Conservation (phyloP, 1,140 invertebrate species). For the Lethocerus indicus region DNA sequence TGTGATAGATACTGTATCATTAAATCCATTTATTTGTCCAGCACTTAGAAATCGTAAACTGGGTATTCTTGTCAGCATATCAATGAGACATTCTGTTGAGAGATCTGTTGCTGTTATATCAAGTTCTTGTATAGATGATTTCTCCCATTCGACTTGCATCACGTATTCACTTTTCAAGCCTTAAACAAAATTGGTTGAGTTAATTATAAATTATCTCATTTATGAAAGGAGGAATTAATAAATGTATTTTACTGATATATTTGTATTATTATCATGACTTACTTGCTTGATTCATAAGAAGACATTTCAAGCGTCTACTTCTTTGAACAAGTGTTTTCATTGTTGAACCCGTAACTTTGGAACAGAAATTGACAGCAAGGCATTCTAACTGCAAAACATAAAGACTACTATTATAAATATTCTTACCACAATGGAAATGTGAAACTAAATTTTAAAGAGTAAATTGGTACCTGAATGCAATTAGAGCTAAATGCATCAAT, state of each 20-base stretch:
- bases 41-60: slow-evolving; percentile 79
- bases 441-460: not conserved
- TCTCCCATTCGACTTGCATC: slow-evolving; percentile 95
- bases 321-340: slow-evolving; percentile 87
- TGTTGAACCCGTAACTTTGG: slow-evolving; percentile 92
- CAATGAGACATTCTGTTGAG: slow-evolving; percentile 80
- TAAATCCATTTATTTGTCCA: slow-evolving; percentile 94
- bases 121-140: slow-evolving; percentile 80
- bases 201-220: not conserved
- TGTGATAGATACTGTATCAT: slow-evolving; percentile 52
- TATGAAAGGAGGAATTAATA: not conserved
- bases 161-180: slow-evolving; percentile 71
- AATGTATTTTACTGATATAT: not conserved
- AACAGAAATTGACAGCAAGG: slow-evolving; percentile 89
- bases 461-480: slow-evolving; percentile 50
- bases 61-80: slow-evolving; percentile 78
- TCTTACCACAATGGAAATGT: not conserved
- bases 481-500: slow-evolving; percentile 95
- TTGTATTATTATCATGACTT: slow-evolving; percentile 22
- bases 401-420: not conserved
- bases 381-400: slow-evolving; percentile 70
- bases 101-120: slow-evolving; percentile 95
- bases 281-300: slow-evolving; percentile 95
- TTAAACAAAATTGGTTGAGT: not conserved
- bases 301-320: slow-evolving; percentile 77